Conservation (phyloP, 1,140 invertebrate species). For the Neomicropteryx cornuta region DNA sequence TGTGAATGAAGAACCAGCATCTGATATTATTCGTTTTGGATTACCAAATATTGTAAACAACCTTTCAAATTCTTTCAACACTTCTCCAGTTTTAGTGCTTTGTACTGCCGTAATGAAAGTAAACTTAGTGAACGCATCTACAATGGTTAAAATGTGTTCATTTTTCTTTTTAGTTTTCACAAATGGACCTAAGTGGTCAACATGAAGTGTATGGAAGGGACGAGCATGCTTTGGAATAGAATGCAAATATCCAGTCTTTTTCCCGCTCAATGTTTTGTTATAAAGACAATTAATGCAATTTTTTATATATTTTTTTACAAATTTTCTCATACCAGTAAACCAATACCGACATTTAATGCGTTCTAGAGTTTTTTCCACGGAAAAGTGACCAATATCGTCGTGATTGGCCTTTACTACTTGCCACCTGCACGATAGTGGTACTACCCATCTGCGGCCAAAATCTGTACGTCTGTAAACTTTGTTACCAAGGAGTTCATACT, state of each 20-base stretch:
- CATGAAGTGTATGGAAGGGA: conserved; percentile 19
- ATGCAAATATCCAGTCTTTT: conserved; percentile 13
- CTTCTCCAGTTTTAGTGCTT: conserved; percentile 1
- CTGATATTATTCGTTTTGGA: conserved; percentile 3
- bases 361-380: conserved; percentile 5
- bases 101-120: conserved; percentile 4
- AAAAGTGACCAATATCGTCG: conserved; percentile 8
- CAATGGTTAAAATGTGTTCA: conserved; percentile 21
- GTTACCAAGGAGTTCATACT: conserved; percentile 11
- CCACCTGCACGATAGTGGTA: conserved; percentile 12
- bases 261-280: conserved; percentile 15
- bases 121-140: conserved; percentile 25
- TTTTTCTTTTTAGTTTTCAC: conserved; percentile 19
- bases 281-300: conserved; percentile 21
- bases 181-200: conserved; percentile 22
- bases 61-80: conserved; percentile 4
- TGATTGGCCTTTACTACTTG: conserved; percentile 11
- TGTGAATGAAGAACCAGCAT: conserved; percentile 6
- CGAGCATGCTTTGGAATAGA: conserved; percentile 16
- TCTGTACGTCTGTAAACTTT: conserved; percentile 11
- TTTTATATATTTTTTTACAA: conserved; percentile 16
- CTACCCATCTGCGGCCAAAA: conserved; percentile 13
- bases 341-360: conserved; percentile 12
- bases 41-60: conserved; percentile 6
- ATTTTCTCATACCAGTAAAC: conserved; percentile 11